Percentiles rank a stretch among this genome's conserved stretches.
These are phyloP conservation scores for Himalopsyche japonica DNA, from an alignment of 2,888 invertebrate genomes.

Conservation along the genomic window DNA sequence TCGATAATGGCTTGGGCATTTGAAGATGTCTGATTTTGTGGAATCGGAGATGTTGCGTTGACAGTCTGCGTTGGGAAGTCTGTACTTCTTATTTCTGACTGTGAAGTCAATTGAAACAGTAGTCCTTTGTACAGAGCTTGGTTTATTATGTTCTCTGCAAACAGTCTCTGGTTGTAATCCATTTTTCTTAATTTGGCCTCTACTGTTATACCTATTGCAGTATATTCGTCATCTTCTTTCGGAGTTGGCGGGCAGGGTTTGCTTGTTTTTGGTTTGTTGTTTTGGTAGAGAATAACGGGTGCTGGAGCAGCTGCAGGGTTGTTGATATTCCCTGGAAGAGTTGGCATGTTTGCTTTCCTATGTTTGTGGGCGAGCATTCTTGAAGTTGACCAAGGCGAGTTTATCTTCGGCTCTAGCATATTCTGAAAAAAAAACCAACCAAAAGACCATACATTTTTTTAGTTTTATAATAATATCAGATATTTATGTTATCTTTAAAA, in stretches of 20 bases:
- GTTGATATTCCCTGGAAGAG: not conserved
- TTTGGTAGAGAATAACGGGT: not conserved
- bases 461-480: too few species aligned
- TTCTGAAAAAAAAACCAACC: constrained; percentile 15
- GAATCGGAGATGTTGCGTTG: not conserved
- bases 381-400: constrained; percentile 33
- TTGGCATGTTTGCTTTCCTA: constrained; percentile 3
- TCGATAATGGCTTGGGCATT: not conserved
- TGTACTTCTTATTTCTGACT: constrained; percentile 24
- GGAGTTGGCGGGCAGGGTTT: not conserved
- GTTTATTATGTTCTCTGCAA: constrained; percentile 37
- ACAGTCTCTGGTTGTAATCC: constrained; percentile 34
- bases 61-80: constrained; percentile 18
- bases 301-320: not conserved
- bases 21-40: not conserved
- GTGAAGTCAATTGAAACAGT: constrained; percentile 36
- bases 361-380: constrained; percentile 34
- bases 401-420: not conserved
- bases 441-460: too few species aligned
- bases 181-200: constrained; percentile 36
- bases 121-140: constrained; percentile 36
- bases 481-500: too few species aligned
- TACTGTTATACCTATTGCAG: constrained; percentile 34
- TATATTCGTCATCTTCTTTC: constrained; percentile 27
- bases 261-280: too few species aligned